phyloP scores from a whole-genome alignment of 2,888 invertebrate species.

The Hirtodrosophila trivittata region DNA sequence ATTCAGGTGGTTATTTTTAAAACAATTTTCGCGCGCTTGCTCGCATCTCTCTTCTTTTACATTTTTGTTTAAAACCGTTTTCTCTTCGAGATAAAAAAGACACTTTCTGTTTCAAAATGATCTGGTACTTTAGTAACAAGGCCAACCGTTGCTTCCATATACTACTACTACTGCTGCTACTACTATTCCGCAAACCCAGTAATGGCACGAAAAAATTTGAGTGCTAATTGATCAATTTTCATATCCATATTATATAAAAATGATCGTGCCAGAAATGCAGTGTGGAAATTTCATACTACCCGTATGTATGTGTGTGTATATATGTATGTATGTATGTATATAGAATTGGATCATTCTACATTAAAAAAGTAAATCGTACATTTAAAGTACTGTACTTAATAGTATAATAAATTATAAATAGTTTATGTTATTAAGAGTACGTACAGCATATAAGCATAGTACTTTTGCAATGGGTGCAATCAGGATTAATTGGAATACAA shows the following conservation, averaged over 20 bases:
- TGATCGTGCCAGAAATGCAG: slow-evolving; percentile 40
- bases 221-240: slow-evolving; percentile 35
- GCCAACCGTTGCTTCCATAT: slow-evolving; percentile 33
- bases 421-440: slow-evolving; percentile 61
- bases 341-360: slow-evolving; percentile 63
- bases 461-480: slow-evolving; percentile 38
- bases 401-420: slow-evolving; percentile 72
- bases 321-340: slow-evolving; percentile 66
- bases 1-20: slow-evolving; percentile 71
- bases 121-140: slow-evolving; percentile 42
- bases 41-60: no score
- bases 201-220: slow-evolving; percentile 63
- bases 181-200: slow-evolving; percentile 1
- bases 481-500: slow-evolving; percentile 66
- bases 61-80: no score
- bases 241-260: slow-evolving; percentile 20
- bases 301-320: slow-evolving; percentile 38
- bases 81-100: no score
- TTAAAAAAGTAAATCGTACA: slow-evolving; percentile 52
- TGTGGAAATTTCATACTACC: slow-evolving; percentile 22
- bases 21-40: no score
- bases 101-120: slow-evolving; percentile 29
- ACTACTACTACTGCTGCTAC: no score
- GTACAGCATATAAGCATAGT: slow-evolving; percentile 38
- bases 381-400: slow-evolving; percentile 61